A percentile compares a stretch with the other conserved stretches of the same genome.
Evolutionary conservation across 2,888 invertebrate species (phyloP).

Genomic region (Dolichopus griseipennis): DNA sequence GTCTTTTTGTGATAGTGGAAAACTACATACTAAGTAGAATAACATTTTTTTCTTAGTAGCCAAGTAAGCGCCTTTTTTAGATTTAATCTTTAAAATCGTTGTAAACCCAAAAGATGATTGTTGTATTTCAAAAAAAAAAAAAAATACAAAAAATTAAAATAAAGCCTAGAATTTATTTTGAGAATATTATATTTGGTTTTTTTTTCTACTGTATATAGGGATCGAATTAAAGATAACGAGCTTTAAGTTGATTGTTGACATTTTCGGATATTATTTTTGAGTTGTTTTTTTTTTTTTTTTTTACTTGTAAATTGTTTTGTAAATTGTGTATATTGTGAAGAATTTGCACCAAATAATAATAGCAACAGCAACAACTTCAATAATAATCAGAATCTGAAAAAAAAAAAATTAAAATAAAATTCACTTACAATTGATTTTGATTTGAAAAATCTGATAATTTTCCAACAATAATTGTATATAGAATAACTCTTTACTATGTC

Average conservation of each 20-base stretch:
- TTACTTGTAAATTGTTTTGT: too few species aligned
- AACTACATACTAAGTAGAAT: too few species aligned
- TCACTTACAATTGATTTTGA: not conserved
- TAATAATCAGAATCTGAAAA: too few species aligned
- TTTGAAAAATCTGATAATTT: not conserved
- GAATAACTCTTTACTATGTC: too few species aligned
- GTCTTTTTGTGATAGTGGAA: not conserved
- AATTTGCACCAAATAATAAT: too few species aligned
- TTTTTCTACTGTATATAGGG: not conserved
- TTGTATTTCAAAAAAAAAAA: not conserved
- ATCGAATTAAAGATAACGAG: constrained; percentile 3
- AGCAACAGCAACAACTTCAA: too few species aligned
- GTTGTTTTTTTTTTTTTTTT: not conserved
- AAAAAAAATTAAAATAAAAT: too few species aligned
- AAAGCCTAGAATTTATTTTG: not conserved
- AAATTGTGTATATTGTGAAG: too few species aligned
- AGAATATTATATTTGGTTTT: not conserved
- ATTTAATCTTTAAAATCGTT: not conserved
- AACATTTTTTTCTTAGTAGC: not conserved
- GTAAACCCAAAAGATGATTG: not conserved
- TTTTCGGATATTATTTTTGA: too few species aligned
- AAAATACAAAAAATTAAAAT: not conserved
- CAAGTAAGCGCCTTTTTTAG: constrained; percentile 4
- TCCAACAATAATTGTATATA: not conserved
- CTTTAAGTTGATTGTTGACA: not conserved